phyloP scores from a whole-genome alignment of 2,888 invertebrate species.

The Mythimna ferrago region DNA sequence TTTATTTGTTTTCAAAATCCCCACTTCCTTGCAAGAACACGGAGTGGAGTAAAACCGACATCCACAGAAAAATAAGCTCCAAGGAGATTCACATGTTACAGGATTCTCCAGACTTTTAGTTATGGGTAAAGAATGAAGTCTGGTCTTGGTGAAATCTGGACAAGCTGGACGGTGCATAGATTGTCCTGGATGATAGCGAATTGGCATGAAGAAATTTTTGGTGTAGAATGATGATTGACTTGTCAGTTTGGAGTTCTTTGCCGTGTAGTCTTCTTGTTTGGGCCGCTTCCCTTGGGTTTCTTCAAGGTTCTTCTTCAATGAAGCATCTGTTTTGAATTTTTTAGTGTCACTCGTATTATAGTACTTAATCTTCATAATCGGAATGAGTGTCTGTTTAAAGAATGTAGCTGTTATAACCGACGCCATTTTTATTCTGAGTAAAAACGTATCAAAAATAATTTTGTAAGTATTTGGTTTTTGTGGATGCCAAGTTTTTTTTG shows the following conservation, averaged over 20 bases:
- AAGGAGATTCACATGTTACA: slow-evolving; percentile 5
- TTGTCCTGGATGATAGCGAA: slow-evolving; percentile 19
- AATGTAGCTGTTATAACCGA: neutral
- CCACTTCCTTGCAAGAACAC: too few species aligned
- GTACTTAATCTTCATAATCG: slow-evolving; percentile 8
- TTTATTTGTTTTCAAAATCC: neutral
- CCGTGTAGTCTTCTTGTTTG: neutral
- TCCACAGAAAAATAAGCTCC: slow-evolving; percentile 16
- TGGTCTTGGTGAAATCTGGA: slow-evolving; percentile 29
- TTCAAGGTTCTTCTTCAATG: neutral
- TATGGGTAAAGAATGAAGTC: slow-evolving; percentile 31
- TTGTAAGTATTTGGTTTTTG: neutral
- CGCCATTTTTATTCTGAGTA: slow-evolving; percentile 3
- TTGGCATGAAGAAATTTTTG: slow-evolving; percentile 3
- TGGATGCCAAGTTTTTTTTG: neutral
- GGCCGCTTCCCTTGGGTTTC: neutral
- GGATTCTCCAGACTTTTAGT: slow-evolving; percentile 30
- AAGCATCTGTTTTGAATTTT: neutral
- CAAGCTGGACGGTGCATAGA: slow-evolving; percentile 40
- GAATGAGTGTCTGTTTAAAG: slow-evolving; percentile 10
- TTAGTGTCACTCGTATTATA: neutral
- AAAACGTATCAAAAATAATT: neutral
- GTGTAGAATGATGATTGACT: neutral
- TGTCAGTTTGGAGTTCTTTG: neutral
- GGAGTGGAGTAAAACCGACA: slow-evolving; percentile 22